Percentiles rank a stretch among this genome's conserved stretches.
These are phyloP conservation scores for Calameuta idolon DNA, from an alignment of 2,888 invertebrate species.

Conservation along the genomic window DNA sequence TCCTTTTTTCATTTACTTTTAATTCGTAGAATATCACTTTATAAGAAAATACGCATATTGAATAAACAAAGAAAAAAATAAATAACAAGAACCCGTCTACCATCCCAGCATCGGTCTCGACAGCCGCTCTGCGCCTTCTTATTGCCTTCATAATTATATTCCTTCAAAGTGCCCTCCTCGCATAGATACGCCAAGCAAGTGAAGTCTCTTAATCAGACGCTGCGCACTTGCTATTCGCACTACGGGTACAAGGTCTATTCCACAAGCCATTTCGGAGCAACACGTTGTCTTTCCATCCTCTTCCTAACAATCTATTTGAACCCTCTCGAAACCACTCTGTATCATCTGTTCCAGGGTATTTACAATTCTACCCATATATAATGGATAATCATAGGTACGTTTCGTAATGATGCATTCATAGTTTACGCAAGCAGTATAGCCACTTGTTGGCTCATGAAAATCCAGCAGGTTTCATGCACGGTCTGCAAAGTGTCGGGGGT, in stretches of 20 bases:
- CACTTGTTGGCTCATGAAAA: slow-evolving; percentile 8
- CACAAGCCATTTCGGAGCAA: background rate
- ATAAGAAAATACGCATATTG: slow-evolving; percentile 27
- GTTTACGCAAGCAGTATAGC: background rate
- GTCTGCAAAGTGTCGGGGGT: background rate
- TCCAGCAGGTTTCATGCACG: slow-evolving; percentile 4
- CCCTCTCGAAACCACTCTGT: background rate
- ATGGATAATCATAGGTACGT: background rate
- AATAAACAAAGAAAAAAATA: slow-evolving; percentile 19
- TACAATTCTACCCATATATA: background rate
- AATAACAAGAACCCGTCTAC: background rate
- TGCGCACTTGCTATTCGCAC: background rate
- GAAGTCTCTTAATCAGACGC: background rate
- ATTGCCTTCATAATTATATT: slow-evolving; percentile 16
- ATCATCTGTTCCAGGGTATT: background rate
- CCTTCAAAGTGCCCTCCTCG: slow-evolving; percentile 14
- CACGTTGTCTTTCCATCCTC: background rate
- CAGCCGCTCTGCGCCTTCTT: slow-evolving; percentile 8
- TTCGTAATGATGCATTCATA: background rate
- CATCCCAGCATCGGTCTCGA: slow-evolving; percentile 6
- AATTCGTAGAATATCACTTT: slow-evolving; percentile 26
- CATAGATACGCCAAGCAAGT: background rate
- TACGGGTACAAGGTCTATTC: background rate
- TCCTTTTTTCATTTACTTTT: slow-evolving; percentile 25
- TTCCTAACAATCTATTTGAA: background rate